phyloP scores from a whole-genome alignment of 2,113 vertebrate species.

The Physeter macrocephalus region DNA sequence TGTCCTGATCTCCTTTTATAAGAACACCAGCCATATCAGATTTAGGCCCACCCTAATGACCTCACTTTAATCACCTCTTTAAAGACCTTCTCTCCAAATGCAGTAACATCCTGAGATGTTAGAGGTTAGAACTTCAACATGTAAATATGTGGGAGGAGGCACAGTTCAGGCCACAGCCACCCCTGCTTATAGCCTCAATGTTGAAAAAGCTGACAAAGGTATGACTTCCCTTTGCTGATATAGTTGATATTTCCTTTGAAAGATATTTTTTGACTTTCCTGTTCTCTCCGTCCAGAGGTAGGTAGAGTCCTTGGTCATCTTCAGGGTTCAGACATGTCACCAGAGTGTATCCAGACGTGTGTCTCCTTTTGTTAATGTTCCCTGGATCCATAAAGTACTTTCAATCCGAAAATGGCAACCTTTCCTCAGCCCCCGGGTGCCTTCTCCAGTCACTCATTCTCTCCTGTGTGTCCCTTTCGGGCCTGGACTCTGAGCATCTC shows the following conservation, averaged over 20 bases:
- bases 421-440: neutral
- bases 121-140: neutral
- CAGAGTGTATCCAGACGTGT: fast-evolving
- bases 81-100: neutral
- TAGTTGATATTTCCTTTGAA: no score
- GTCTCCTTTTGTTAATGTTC: neutral
- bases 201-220: fast-evolving
- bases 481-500: neutral
- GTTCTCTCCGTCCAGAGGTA: neutral
- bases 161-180: neutral
- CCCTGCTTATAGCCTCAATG: fast-evolving
- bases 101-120: no score
- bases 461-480: neutral
- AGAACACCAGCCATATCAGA: neutral
- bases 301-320: neutral
- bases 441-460: no score
- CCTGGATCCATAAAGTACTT: neutral
- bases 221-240: neutral
- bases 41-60: no score
- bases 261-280: no score
- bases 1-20: neutral
- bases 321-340: neutral
- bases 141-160: neutral
- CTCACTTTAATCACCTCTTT: neutral
- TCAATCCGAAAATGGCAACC: fast-evolving